These are phyloP conservation scores for Chelidonichthys spinosus DNA, from an alignment of 2,797 vertebrate species.

Conservation along the genomic window DNA sequence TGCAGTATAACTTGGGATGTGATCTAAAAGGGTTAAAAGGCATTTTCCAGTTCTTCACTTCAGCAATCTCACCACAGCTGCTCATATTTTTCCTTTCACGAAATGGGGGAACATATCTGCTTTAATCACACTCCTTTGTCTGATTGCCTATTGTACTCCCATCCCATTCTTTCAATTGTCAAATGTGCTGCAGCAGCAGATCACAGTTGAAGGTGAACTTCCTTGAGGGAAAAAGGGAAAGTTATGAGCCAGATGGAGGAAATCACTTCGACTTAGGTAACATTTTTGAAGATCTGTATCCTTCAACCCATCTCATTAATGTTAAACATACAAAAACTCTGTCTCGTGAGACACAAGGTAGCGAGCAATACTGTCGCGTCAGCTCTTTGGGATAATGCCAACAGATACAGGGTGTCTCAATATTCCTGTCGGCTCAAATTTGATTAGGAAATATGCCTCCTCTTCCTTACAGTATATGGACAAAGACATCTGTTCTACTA, in stretches of 20 bases:
- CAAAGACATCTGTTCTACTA: slow-evolving; percentile 31
- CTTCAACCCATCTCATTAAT: slow-evolving; percentile 60
- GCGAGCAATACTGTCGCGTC: slow-evolving; percentile 51
- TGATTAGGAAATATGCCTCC: slow-evolving; percentile 16
- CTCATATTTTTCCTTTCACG: slow-evolving; percentile 25
- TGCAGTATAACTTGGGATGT: too few relatives aligned
- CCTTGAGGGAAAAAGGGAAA: slow-evolving; percentile 16
- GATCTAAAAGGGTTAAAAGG: too few relatives aligned
- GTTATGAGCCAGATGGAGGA: slow-evolving; percentile 35
- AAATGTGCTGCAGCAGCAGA: slow-evolving; percentile 44
- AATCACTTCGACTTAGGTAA: slow-evolving; percentile 53
- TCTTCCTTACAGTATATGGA: slow-evolving; percentile 14
- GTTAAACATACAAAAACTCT: slow-evolving; percentile 66
- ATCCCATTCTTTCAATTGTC: slow-evolving; percentile 33
- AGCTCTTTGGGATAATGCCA: slow-evolving; percentile 61
- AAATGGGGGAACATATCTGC: slow-evolving; percentile 4
- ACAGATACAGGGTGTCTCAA: slow-evolving; percentile 43
- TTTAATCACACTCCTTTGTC: slow-evolving; percentile 47
- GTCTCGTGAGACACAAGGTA: slow-evolving; percentile 34
- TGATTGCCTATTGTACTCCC: slow-evolving; percentile 36
- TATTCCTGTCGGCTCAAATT: slow-evolving; percentile 30
- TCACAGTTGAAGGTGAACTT: slow-evolving; percentile 55
- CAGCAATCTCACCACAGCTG: slow-evolving; percentile 45
- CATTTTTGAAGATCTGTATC: slow-evolving; percentile 52
- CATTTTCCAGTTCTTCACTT: slow-evolving; percentile 1